These are phyloP conservation scores for Champsocephalus gunnari DNA, from an alignment of 2,797 vertebrate species.

Conservation along the genomic window DNA sequence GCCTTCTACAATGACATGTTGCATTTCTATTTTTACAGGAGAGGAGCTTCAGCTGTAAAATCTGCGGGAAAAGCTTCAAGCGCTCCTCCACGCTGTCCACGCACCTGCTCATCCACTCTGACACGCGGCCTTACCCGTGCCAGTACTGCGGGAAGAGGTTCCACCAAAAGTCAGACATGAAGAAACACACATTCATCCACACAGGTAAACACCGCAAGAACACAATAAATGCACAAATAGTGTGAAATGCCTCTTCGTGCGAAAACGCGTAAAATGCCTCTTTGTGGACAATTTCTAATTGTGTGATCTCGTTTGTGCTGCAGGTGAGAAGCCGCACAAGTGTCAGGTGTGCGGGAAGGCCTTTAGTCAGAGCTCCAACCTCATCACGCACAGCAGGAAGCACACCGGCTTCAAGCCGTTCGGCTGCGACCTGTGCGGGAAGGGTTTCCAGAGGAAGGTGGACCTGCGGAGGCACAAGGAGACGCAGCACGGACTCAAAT, in stretches of 20 bases:
- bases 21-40: slow-evolving; percentile 81
- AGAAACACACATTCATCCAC: slow-evolving; percentile 99
- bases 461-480: slow-evolving; percentile 97
- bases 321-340: slow-evolving; percentile 99
- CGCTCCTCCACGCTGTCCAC: slow-evolving; percentile 98
- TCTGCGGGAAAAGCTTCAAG: slow-evolving; percentile 98
- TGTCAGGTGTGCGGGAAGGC: slow-evolving; percentile 99
- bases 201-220: slow-evolving; percentile 86
- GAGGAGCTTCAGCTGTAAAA: slow-evolving; percentile 98
- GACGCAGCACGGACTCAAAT: slow-evolving; percentile 96
- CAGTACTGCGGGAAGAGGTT: slow-evolving; percentile 99
- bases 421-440: slow-evolving; percentile 95
- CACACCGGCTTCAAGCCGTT: slow-evolving; percentile 99
- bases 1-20: slow-evolving; percentile 13
- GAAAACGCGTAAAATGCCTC: slow-evolving; percentile 13
- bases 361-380: slow-evolving; percentile 99
- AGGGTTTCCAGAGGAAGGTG: slow-evolving; percentile 98
- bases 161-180: slow-evolving; percentile 99
- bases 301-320: not conserved
- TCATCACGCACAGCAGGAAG: slow-evolving; percentile 98
- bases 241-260: not conserved
- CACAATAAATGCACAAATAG: not conserved
- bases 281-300: not conserved
- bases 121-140: slow-evolving; percentile 97
- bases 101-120: slow-evolving; percentile 98